Conservation (phyloP, 2,797 vertebrate species). For the Phalloptychus januarius region DNA sequence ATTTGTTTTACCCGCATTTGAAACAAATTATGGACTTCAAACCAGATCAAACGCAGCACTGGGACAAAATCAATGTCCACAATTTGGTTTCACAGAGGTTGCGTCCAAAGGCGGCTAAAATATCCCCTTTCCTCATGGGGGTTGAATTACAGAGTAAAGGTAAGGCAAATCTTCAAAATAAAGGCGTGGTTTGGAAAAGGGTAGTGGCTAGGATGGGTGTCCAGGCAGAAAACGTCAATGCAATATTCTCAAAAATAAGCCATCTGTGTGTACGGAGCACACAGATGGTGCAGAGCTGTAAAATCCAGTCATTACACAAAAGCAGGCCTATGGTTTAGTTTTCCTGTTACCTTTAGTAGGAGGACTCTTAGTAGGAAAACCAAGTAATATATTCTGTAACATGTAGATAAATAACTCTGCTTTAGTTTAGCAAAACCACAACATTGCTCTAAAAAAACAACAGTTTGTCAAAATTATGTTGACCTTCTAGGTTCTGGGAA, state of each 20-base stretch:
- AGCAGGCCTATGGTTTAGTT: slow-evolving; percentile 34
- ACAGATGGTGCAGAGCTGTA: slow-evolving; percentile 1
- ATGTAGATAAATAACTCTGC: slow-evolving; percentile 54
- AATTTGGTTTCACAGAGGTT: slow-evolving; percentile 30
- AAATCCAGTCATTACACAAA: slow-evolving; percentile 27
- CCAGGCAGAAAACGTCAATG: slow-evolving; percentile 9
- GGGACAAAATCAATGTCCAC: slow-evolving; percentile 32
- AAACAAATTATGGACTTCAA: slow-evolving; percentile 55
- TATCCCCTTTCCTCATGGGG: slow-evolving; percentile 16
- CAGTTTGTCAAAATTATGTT: slow-evolving; percentile 60
- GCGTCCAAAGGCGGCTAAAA: slow-evolving; percentile 22
- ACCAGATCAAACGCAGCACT: slow-evolving; percentile 34
- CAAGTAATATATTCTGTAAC: slow-evolving; percentile 57
- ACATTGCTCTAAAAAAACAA: slow-evolving; percentile 30
- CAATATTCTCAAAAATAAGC: slow-evolving; percentile 28
- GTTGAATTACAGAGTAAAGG: slow-evolving; percentile 40
- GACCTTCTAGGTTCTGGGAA: slow-evolving; percentile 55
- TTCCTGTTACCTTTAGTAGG: slow-evolving; percentile 54
- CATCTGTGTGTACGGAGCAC: slow-evolving; percentile 3
- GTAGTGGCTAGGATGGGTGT: slow-evolving; percentile 22
- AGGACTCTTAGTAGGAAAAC: slow-evolving; percentile 28
- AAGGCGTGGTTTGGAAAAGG: slow-evolving; percentile 31
- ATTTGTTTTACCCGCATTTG: slow-evolving; percentile 53
- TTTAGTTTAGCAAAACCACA: slow-evolving; percentile 43
- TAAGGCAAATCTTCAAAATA: slow-evolving; percentile 22